A percentile compares a stretch with the other conserved stretches of the same genome.
Conservation (phyloP, 2,888 invertebrate genomes). For the Phortica magna region DNA sequence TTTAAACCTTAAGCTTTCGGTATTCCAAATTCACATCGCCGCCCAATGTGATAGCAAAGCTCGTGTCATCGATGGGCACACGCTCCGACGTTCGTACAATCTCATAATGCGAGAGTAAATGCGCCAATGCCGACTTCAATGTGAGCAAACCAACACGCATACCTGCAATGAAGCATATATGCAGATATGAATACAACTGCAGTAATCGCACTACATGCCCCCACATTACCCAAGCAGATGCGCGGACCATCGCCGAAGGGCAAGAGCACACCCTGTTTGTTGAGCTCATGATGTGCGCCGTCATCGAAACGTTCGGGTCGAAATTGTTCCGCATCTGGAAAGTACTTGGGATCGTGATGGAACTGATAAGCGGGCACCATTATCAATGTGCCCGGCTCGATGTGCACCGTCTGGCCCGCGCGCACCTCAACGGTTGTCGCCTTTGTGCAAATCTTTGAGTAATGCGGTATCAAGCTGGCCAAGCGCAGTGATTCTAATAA, state of each 20-base stretch:
- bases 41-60: conserved; percentile 60
- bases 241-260: conserved; percentile 76
- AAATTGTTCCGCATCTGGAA: conserved; percentile 61
- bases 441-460: conserved; percentile 63
- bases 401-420: conserved; percentile 47
- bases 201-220: not conserved
- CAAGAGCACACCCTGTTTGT: conserved; percentile 64
- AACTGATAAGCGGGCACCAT: conserved; percentile 74
- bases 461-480: conserved; percentile 61
- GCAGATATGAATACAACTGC: not conserved
- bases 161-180: conserved; percentile 48
- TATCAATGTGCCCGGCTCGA: conserved; percentile 66
- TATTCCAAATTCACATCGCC: conserved; percentile 64
- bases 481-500: conserved; percentile 67
- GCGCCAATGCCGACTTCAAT: conserved; percentile 59
- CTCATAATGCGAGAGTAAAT: conserved; percentile 60
- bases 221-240: conserved; percentile 66
- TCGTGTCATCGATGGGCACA: conserved; percentile 47
- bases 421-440: conserved; percentile 57
- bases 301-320: conserved; percentile 72
- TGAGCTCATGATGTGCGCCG: conserved; percentile 57
- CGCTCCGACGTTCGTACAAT: conserved; percentile 46
- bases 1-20: conserved; percentile 17
- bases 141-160: conserved; percentile 62
- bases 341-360: conserved; percentile 70